Evolutionary conservation across 2,888 invertebrate genomes (phyloP).

Genomic region (Agrochola lota): DNA sequence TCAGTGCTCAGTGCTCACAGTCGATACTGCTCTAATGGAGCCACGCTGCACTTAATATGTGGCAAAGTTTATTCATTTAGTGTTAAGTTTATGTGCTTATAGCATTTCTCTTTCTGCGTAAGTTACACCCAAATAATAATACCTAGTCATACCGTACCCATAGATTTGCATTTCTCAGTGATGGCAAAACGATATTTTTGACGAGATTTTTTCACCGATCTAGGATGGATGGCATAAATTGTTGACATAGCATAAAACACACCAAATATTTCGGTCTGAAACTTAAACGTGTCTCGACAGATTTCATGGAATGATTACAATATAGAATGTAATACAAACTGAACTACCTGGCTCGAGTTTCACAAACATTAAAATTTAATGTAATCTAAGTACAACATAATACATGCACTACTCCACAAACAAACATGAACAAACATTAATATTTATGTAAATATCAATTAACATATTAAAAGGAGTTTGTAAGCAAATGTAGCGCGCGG

Average conservation of each 20-base stretch:
- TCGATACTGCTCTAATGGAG: constrained; percentile 64
- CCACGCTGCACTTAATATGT: constrained; percentile 19
- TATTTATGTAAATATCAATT: constrained; percentile 69
- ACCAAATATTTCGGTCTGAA: neutral
- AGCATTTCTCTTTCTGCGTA: constrained; percentile 1
- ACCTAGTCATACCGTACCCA: too few species aligned
- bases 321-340: constrained; percentile 1
- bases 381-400: constrained; percentile 41
- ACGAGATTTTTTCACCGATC: neutral
- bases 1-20: constrained; percentile 66
- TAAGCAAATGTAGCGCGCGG: constrained; percentile 59
- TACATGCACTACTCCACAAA: constrained; percentile 57
- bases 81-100: neutral
- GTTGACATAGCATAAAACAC: too few species aligned
- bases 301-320: constrained; percentile 1
- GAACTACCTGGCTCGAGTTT: constrained; percentile 11
- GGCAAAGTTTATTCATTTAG: constrained; percentile 12
- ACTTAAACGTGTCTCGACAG: neutral
- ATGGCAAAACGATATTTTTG: neutral
- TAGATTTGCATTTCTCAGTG: neutral
- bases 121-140: neutral
- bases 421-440: constrained; percentile 65
- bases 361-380: constrained; percentile 28
- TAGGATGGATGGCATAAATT: neutral
- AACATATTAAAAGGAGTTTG: constrained; percentile 69